Conservation (phyloP, 2,113 vertebrate species). For the Austrofundulus limnaeus region DNA sequence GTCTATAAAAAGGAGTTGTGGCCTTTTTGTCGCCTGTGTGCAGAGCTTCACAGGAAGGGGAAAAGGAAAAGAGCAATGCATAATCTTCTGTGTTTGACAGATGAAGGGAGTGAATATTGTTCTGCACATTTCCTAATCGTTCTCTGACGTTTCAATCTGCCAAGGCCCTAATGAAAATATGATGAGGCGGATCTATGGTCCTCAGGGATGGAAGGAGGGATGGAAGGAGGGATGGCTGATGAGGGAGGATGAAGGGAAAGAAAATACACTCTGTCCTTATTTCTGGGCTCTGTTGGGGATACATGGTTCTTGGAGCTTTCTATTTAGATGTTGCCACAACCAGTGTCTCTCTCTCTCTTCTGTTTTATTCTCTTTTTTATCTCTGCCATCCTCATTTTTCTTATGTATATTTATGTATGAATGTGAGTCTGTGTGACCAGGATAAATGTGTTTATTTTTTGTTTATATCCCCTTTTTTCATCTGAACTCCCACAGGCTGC, state of each 20-base stretch:
- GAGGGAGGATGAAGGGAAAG: constrained; percentile 77
- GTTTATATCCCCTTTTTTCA: constrained; percentile 50
- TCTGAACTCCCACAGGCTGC: constrained; percentile 56
- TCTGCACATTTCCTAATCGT: constrained; percentile 71
- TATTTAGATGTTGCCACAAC: constrained; percentile 76
- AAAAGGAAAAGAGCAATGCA: constrained; percentile 48
- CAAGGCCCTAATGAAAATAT: constrained; percentile 80
- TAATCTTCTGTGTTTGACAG: constrained; percentile 67
- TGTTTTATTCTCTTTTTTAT: constrained; percentile 49
- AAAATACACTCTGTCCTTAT: constrained; percentile 89
- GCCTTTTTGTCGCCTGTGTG: constrained; percentile 64
- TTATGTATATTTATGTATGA: constrained; percentile 7
- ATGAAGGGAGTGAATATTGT: constrained; percentile 64
- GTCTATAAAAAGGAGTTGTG: constrained; percentile 69
- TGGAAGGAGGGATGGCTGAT: constrained; percentile 69
- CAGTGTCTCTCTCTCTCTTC: constrained; percentile 52
- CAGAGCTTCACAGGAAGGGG: constrained; percentile 50
- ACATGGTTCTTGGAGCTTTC: constrained; percentile 86
- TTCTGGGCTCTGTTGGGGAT: constrained; percentile 88
- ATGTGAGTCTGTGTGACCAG: constrained; percentile 38
- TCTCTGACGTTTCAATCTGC: constrained; percentile 79
- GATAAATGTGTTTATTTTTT: constrained; percentile 68
- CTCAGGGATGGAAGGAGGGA: constrained; percentile 63
- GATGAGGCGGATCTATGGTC: constrained; percentile 77
- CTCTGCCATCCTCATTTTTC: constrained; percentile 61